phyloP scores from a whole-genome alignment of 2,797 vertebrate genomes.

The Varecia variegata region DNA sequence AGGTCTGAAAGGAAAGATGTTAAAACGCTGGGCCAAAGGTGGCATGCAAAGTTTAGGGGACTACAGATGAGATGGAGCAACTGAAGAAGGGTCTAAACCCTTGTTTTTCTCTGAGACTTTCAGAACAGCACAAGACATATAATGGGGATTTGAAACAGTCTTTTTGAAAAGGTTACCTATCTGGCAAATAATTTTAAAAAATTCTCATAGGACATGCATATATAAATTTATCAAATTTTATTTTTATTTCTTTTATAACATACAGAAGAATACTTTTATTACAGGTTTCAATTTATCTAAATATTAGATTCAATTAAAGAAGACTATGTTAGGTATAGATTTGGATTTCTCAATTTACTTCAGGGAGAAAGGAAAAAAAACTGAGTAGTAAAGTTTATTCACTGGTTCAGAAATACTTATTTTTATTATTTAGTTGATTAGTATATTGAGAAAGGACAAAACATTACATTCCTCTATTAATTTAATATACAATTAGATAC shows the following conservation, averaged over 20 bases:
- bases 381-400: not conserved
- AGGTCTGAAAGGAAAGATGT: not conserved
- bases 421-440: not conserved
- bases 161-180: slow-evolving; percentile 13
- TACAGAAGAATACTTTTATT: not conserved
- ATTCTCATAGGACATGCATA: not conserved
- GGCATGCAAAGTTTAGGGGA: too few relatives aligned
- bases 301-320: not conserved
- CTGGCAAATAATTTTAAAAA: not conserved
- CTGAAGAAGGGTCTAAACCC: not conserved
- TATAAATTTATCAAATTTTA: not conserved
- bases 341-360: not conserved
- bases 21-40: not conserved
- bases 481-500: not conserved
- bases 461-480: not conserved
- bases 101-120: not conserved
- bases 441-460: not conserved
- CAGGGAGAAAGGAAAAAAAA: not conserved
- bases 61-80: not conserved
- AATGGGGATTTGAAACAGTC: not conserved
- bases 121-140: not conserved
- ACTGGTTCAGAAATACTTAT: not conserved
- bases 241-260: slow-evolving; percentile 36
- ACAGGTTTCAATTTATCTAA: not conserved
- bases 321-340: not conserved